Conservation (phyloP, 2,113 vertebrate species). For the Forbesichthys papilliferus region DNA sequence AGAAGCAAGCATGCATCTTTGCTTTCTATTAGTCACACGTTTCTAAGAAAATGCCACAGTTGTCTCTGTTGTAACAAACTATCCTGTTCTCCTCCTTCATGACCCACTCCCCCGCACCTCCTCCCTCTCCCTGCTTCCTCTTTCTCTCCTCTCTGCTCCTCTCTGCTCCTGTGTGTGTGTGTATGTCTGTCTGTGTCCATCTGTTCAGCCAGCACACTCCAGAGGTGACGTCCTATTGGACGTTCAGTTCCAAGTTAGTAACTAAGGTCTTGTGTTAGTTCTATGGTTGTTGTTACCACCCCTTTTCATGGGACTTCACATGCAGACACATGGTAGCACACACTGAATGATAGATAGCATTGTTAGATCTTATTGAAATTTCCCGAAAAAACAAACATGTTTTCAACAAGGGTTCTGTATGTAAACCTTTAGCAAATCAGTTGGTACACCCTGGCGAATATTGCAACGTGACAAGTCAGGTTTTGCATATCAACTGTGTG, state of each 20-base stretch:
- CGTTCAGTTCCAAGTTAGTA: slow-evolving; percentile 67
- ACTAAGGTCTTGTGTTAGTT: neutral
- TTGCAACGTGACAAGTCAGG: slow-evolving; percentile 20
- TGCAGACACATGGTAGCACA: neutral
- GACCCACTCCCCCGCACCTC: neutral
- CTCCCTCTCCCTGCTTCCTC: neutral
- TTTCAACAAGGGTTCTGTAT: slow-evolving; percentile 2
- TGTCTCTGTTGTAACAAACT: neutral
- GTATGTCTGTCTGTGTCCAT: neutral
- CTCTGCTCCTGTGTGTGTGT: neutral
- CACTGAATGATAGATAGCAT: neutral
- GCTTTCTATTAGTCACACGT: slow-evolving; percentile 28
- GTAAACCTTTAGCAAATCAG: slow-evolving; percentile 12
- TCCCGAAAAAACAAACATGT: neutral
- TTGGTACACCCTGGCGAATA: slow-evolving; percentile 15
- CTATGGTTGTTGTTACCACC: neutral
- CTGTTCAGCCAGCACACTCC: slow-evolving; percentile 60
- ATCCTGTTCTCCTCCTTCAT: neutral
- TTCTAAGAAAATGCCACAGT: slow-evolving; percentile 45
- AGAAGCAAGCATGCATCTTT: slow-evolving; percentile 2
- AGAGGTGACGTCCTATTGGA: slow-evolving; percentile 63
- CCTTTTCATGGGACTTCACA: neutral
- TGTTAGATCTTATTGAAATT: neutral
- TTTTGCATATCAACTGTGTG: slow-evolving; percentile 48
- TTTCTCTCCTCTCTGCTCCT: slow-evolving; percentile 2